Base-by-base conservation (phyloP, 2,797 vertebrate species). In the Epinephelus malabaricus region DNA sequence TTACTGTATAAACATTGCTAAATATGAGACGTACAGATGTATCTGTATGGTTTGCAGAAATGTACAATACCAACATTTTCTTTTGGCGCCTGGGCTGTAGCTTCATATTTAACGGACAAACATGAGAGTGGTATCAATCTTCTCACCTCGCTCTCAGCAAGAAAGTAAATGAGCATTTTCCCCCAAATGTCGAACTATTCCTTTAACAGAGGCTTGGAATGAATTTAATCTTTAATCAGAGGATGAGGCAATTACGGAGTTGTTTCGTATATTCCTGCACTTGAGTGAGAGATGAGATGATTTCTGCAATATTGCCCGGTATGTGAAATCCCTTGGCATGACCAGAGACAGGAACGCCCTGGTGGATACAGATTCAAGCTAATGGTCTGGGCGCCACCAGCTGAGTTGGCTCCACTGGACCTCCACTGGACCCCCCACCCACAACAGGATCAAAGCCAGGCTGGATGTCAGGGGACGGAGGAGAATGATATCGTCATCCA, bases 381-480 rank as follows among this genome's bases (percentile, higher is more conserved):
- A 73, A 90, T 83, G 69, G 65, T 62, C 54, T 74, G 62, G 69
- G 76, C 45, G 58, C 79, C 40, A 73, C 56, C 30, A 34, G 61
- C 70, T 82, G 73, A 66, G 82, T 81, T 65, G 78, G 81, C 71
- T 71, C 69, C 76, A 15, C 51, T 73, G 82, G 80, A 84, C 68
- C 69, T 63, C 74, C 61, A 17, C 61, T 75, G 73, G 74, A 65
- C 69, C 82, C 59, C 67, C 76, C 68, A 63, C 73, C 62, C 76
- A 83, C 38, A 54, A 66, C 50, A 69, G 66, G 85, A 94, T 92
- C 88, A 93, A 94, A 94, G 89, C 64, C 49, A 19, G 56, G 40
- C 73, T 65, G 54, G 25, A 82, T 62, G 76, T 82, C 85, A 82
- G 60, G 84, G 84, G 86, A 86, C 23, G 9, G 55, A 53, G 74